Base-by-base conservation (phyloP, 2,113 vertebrate genomes). In the Seriola quinqueradiata region DNA sequence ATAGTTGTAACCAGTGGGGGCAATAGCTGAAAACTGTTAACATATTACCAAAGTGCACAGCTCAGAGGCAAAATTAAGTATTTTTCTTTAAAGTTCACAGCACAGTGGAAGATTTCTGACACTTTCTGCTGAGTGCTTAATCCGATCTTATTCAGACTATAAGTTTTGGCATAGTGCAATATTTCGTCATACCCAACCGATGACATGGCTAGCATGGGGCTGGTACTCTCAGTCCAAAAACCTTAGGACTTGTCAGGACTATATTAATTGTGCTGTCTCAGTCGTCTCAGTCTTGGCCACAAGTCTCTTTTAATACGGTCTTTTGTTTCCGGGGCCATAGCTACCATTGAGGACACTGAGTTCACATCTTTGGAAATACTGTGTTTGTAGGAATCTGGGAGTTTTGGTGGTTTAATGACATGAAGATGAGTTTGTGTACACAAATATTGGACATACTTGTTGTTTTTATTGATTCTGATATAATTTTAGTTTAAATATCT, bases 31-130 rank as follows among this genome's bases (percentile, higher is more conserved):
- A 67, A 64, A 52, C 40, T 77, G 68, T 75, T 67, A 34, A 42
- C 46, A 46, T 79, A 46, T 83, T 75, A 70, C 72, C 66, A 75
- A 25, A 67, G 75, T 21, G 34, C 23, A 68, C 19, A 59, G 79
- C 64, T 65, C 34, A 28, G 21, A 75, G 68, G 65, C 61, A 76
- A 58, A 83, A 59, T 67, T 13, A 44, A 11, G 40, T 63, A 40
- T 5, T 0, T 64, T 44, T 42, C 40, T 21, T 38, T 7, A 11
- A 55, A n/a, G 36, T 61, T 19, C 12, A 36, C 44, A 60, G 54
- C 52, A 85, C 23, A 73, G 14, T 38, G 0, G 8, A 70, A 34
- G 36, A 67, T 65, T 71, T 87, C 23, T 74, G 70, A 83, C 61
- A 61, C 19, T 73, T 70, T 60, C 40, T 75, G 32, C 50, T 52